These are phyloP conservation scores for Turnix velox DNA, from an alignment of 2,113 vertebrate species.

Conservation along the genomic window DNA sequence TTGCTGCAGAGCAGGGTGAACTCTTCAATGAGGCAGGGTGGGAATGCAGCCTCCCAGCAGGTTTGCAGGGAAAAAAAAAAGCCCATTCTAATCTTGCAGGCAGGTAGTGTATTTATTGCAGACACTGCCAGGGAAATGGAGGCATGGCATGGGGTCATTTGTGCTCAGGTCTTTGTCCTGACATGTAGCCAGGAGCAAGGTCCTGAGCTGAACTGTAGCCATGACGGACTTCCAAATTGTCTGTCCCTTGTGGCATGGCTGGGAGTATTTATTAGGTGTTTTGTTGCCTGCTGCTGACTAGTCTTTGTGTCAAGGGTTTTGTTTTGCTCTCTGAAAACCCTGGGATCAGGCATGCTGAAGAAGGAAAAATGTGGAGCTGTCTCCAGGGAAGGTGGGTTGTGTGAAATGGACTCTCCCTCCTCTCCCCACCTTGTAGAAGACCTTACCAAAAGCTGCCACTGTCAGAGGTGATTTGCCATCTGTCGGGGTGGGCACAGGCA, in stretches of 20 bases:
- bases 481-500: neutral
- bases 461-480: conserved; percentile 27
- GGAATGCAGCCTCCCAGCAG: neutral
- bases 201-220: neutral
- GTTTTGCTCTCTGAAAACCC: neutral
- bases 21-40: neutral
- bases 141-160: neutral
- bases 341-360: neutral
- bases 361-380: neutral
- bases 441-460: conserved; percentile 52
- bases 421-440: neutral
- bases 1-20: neutral
- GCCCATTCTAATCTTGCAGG: neutral
- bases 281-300: neutral
- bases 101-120: neutral
- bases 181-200: neutral
- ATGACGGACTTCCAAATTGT: neutral
- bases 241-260: neutral
- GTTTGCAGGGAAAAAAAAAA: neutral
- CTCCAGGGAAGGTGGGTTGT: neutral
- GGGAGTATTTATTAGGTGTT: neutral
- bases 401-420: neutral
- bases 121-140: neutral
- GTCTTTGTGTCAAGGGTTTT: neutral
- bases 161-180: neutral